These are phyloP conservation scores for Drosophila koepferae DNA, from an alignment of 2,888 invertebrate species.

Conservation along the genomic window DNA sequence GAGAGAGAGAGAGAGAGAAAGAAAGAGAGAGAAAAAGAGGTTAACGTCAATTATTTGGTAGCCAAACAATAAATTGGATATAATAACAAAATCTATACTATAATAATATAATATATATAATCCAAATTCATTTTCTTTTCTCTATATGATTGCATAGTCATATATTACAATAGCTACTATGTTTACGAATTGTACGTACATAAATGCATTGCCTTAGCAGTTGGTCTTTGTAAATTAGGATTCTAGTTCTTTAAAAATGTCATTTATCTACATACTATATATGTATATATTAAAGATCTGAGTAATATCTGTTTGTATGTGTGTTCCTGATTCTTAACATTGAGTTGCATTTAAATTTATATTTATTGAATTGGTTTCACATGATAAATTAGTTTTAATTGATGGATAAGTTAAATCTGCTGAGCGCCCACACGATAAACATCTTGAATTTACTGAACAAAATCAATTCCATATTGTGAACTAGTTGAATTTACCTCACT, in stretches of 20 bases:
- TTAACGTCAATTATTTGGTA: constrained; percentile 14
- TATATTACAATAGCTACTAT: not conserved
- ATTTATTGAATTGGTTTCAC: not conserved
- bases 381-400: not conserved
- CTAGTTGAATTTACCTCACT: not conserved
- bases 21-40: constrained; percentile 16
- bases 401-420: not conserved
- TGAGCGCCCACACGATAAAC: not conserved
- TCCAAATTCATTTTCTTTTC: not conserved
- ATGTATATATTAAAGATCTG: constrained; percentile 9
- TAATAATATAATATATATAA: too few relatives aligned
- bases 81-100: not conserved
- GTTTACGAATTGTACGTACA: not conserved
- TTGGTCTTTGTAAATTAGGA: not conserved
- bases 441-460: not conserved
- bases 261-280: not conserved
- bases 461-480: not conserved
- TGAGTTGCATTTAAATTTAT: not conserved
- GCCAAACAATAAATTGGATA: constrained; percentile 14
- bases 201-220: constrained; percentile 11
- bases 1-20: constrained; percentile 1
- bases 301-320: constrained; percentile 9
- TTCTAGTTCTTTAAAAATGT: not conserved
- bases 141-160: not conserved
- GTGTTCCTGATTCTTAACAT: not conserved